These are phyloP conservation scores for Drymodes brunneopygia DNA, from an alignment of 2,113 vertebrate species.

Conservation along the genomic window DNA sequence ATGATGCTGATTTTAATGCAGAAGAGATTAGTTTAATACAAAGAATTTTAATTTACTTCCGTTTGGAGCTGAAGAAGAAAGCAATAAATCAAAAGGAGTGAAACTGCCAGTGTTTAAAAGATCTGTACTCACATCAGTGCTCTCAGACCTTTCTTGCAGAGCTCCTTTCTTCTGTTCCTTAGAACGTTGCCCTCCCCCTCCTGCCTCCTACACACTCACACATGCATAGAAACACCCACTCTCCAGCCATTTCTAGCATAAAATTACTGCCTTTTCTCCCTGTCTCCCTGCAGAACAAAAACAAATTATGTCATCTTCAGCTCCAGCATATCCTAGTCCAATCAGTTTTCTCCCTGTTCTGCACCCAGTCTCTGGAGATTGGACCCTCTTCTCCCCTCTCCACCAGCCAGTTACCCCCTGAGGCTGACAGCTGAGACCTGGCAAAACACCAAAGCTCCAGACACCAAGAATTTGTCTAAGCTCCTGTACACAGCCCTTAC, in stretches of 20 bases:
- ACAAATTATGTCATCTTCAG: background rate
- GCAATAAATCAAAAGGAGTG: background rate
- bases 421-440: background rate
- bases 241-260: background rate
- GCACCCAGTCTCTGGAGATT: background rate
- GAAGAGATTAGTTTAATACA: background rate
- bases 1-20: background rate
- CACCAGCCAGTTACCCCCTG: background rate
- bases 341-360: background rate
- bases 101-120: background rate
- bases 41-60: slow-evolving; percentile 4
- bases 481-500: background rate
- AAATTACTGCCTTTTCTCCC: slow-evolving; percentile 1
- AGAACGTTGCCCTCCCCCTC: background rate
- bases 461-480: background rate
- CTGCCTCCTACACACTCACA: background rate
- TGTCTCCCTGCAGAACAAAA: background rate
- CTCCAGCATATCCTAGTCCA: background rate
- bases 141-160: background rate
- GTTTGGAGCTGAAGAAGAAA: slow-evolving; percentile 25
- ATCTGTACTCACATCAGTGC: background rate
- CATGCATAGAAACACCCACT: slow-evolving; percentile 15
- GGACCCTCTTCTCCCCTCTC: background rate
- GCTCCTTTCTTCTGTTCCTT: background rate
- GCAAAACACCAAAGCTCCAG: background rate